Conservation (phyloP, 1,140 invertebrate species). For the Antheraea pernyi region DNA sequence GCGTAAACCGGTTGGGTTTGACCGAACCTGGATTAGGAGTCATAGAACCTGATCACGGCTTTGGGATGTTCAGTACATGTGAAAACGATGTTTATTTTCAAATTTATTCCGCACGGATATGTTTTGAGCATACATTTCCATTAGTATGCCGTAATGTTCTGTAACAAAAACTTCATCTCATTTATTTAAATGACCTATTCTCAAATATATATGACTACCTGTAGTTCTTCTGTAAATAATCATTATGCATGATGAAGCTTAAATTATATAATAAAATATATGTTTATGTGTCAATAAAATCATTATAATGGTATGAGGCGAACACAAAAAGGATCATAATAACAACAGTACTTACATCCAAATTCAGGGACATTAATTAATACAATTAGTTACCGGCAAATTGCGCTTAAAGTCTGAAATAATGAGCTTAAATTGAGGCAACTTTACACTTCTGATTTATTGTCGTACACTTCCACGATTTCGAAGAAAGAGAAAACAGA, state of each 20-base stretch:
- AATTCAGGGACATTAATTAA: constrained; percentile 74
- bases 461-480: constrained; percentile 72
- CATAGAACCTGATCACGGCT: no score
- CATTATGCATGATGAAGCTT: neutral
- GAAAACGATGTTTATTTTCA: no score
- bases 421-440: constrained; percentile 75
- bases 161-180: no score
- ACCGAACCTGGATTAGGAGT: no score
- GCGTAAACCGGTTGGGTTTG: no score
- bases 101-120: no score
- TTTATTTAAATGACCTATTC: no score
- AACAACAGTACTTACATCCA: constrained; percentile 48
- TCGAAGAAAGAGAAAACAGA: constrained; percentile 76
- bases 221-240: no score
- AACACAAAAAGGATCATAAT: constrained; percentile 45
- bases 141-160: no score
- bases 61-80: no score
- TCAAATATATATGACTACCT: no score
- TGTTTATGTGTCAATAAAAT: neutral
- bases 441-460: constrained; percentile 78
- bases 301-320: constrained; percentile 20
- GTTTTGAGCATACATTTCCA: no score
- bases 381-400: constrained; percentile 76
- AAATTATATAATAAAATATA: neutral
- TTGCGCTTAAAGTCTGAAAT: constrained; percentile 72